Evolutionary conservation across 1,140 invertebrate genomes (phyloP), one percentile per base, ranked within the genome.

Genomic region (Parasteatoda tepidariorum): DNA sequence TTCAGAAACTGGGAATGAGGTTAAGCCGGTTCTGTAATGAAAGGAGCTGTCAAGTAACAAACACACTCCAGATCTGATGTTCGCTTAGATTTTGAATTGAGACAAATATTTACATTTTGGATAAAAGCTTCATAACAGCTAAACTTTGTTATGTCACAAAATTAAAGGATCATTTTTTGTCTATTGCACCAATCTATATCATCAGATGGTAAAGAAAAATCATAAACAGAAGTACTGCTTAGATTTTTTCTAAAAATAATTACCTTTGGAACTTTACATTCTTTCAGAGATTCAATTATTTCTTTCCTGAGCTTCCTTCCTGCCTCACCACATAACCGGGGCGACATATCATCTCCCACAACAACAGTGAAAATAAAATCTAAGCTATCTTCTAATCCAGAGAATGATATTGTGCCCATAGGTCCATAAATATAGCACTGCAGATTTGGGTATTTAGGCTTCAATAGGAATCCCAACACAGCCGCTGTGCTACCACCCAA

Each of bases 261-360:
- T 24, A 82, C 78, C 24, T 82, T 82, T 6, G 78, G 66, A 15
- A 28, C 5, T 57, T 48, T n/a, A 22, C 11, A 41, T 30, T 70
- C 54, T 33, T 30, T 55, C 18, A 82, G n/a, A 2, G 78, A 70
- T 22, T 30, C 64, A 26, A 70, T 59, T 26, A 82, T 34, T 24
- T 82, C 34, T 7, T 11, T 28, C 41, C 59, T 59, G 22, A 82
- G 26, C 13, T 59, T 48, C 22, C 41, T 71, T 30, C 78, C 70
- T 18, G 78, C 55, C 9, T 28, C 41, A 6, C 24, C 92, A 84
- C 93, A 93, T 7, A 97, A 90, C 84, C 95, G 90, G 91, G 96
- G 95, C 3, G 97, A 93, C 78, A 97, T 91, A 89, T 98, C 96
- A 89, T 97, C 95, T 0, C 96, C 97, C 0, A 97, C 91, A 7